Conservation (phyloP, 2,888 invertebrate genomes). For the Mythimna impura region DNA sequence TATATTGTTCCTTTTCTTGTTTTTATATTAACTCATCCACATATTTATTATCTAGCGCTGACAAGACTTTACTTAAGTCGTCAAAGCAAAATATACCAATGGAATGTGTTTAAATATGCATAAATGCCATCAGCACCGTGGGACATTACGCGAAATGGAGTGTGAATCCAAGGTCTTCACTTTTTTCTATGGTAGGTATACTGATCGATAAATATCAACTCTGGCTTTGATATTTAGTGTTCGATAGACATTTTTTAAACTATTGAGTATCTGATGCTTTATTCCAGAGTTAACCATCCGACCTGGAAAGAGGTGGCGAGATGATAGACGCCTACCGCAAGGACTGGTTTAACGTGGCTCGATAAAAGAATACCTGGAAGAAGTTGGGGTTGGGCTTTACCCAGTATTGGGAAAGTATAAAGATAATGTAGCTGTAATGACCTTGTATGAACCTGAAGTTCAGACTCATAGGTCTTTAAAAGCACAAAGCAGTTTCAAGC, state of each 20-base stretch:
- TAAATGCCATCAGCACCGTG: constrained; percentile 45
- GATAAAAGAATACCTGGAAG: no score
- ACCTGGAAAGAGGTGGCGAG: no score
- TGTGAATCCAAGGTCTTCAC: constrained; percentile 70
- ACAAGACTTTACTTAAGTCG: constrained; percentile 37
- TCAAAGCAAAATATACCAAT: constrained; percentile 24
- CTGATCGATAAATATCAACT: constrained; percentile 61
- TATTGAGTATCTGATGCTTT: not conserved
- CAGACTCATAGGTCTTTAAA: not conserved
- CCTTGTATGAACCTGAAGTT: no score
- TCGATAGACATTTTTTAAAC: not conserved
- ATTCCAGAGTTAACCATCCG: no score
- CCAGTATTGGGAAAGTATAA: no score
- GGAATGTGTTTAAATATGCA: constrained; percentile 56
- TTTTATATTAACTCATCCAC: not conserved
- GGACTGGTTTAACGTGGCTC: no score
- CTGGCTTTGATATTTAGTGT: constrained; percentile 6
- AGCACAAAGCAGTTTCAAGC: not conserved
- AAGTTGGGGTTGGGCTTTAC: no score
- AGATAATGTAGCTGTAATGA: no score
- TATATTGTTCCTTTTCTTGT: not conserved
- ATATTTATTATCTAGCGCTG: constrained; percentile 13
- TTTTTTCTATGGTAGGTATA: constrained; percentile 48
- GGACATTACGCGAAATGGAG: constrained; percentile 62
- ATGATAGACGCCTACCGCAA: no score